These are phyloP conservation scores for Hydrochoerus hydrochaeris DNA, from an alignment of 2,113 vertebrate species.

Conservation along the genomic window DNA sequence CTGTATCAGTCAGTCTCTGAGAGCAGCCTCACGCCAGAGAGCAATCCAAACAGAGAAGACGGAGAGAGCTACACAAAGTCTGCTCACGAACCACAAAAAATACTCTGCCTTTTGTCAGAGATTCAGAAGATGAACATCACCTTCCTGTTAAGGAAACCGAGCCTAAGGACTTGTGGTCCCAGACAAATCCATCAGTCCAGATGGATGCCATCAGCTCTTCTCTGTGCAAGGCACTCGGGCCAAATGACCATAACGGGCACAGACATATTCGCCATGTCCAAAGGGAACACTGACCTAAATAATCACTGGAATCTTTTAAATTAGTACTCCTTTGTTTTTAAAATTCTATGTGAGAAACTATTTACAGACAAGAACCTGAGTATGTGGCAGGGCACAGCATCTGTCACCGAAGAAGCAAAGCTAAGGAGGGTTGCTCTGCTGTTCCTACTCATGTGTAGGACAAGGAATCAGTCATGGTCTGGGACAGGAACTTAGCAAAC, in stretches of 20 bases:
- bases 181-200: not conserved
- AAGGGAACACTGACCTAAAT: constrained; percentile 1
- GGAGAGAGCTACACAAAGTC: not conserved
- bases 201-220: not conserved
- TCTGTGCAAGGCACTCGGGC: not conserved
- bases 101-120: not conserved
- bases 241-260: not conserved
- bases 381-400: not conserved
- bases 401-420: not conserved
- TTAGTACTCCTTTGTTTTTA: not conserved
- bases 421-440: not conserved
- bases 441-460: not conserved
- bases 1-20: not conserved
- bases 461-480: not conserved
- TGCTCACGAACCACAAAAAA: not conserved
- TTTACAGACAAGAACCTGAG: not conserved
- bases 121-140: not conserved
- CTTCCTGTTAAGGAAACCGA: not conserved
- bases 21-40: not conserved
- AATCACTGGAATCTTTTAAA: not conserved
- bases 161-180: not conserved
- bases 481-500: not conserved
- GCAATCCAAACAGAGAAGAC: not conserved
- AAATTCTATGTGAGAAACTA: not conserved
- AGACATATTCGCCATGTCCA: not conserved